Evolutionary conservation across 1,140 invertebrate genomes (phyloP), one percentile per base, ranked within the genome.

Genomic region (Caenorhabditis inopinata): DNA sequence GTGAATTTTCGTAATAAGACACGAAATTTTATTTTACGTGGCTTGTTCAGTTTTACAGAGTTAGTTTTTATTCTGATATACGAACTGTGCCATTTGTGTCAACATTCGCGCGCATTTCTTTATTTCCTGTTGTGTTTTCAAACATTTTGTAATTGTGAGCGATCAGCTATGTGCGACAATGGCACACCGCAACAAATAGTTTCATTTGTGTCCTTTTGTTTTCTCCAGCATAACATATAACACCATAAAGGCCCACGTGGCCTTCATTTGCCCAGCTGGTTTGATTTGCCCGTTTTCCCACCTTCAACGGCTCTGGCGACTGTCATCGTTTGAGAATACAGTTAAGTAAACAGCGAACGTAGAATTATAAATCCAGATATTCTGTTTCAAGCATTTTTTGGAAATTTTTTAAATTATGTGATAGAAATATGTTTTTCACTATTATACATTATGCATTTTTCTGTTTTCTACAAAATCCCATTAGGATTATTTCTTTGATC

Each of bases 211-310:
- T 68, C 38, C 32, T 32, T 68, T 68, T 68, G 58, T 68, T 68
- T 38, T 68, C 32, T 68, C 32, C 16, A 0, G 58, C n/a, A 11
- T n/a, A 68, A 38, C 7, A 68, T 38, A 42, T 5, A n/a, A 68
- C 58, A 68, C 38, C 32, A 68, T 68, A 68, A 68, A 68, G 58
- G 29, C 58, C 29, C 58, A 68, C 58, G 58, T 68, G 58, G 58
- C 58, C 38, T 32, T 16, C 35, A 32, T 68, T 68, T 68, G 32
- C 32, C 38, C 58, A 68, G 29, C 58, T 68, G 58, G 38, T 38
- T 42, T 32, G 58, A 42, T 38, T 68, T 68, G 58, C 58, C 58
- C 35, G 58, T 38, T 32, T 32, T 25, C 23, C 9, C 18, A 9
- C 27, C n/a, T n/a, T n/a, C n/a, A n/a, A n/a, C n/a, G n/a, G n/a